These are phyloP conservation scores for Hippocampus zosterae DNA, from an alignment of 2,113 vertebrate species.

Conservation along the genomic window DNA sequence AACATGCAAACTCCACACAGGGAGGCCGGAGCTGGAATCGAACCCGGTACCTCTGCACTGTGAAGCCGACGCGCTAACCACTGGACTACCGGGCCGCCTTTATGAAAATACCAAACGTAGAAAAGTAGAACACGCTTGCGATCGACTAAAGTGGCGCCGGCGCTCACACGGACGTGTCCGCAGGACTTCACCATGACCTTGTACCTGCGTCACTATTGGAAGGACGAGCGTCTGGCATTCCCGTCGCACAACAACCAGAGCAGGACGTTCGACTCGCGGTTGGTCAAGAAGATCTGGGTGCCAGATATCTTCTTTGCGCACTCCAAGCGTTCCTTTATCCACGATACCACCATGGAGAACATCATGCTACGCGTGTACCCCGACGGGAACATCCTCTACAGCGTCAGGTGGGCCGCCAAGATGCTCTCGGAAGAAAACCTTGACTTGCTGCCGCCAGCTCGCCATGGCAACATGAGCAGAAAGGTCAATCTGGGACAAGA, in stretches of 20 bases:
- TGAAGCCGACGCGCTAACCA: no score
- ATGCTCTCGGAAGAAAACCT: neutral
- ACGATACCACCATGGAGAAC: slow-evolving; percentile 88
- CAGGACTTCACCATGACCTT: slow-evolving; percentile 95
- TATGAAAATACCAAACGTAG: no score
- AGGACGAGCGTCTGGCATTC: slow-evolving; percentile 89
- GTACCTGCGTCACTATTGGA: slow-evolving; percentile 94
- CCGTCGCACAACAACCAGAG: slow-evolving; percentile 84
- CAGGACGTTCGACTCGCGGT: slow-evolving; percentile 85
- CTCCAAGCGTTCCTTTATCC: slow-evolving; percentile 91
- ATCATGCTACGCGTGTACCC: slow-evolving; percentile 85
- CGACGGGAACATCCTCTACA: slow-evolving; percentile 87
- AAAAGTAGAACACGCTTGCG: no score
- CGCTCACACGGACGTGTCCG: neutral
- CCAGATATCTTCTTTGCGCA: slow-evolving; percentile 91
- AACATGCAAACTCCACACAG: no score
- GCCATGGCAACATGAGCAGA: slow-evolving; percentile 7
- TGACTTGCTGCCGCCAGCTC: neutral
- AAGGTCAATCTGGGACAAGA: neutral
- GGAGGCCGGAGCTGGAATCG: no score
- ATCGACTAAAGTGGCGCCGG: neutral
- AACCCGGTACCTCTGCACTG: no score
- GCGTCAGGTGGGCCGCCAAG: slow-evolving; percentile 73
- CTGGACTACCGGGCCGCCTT: no score
- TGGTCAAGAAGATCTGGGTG: slow-evolving; percentile 92